A percentile compares a stretch with the other conserved stretches of the same genome.
phyloP scores from a whole-genome alignment of 1,140 invertebrate species.

The Cheumatopsyche charites region DNA sequence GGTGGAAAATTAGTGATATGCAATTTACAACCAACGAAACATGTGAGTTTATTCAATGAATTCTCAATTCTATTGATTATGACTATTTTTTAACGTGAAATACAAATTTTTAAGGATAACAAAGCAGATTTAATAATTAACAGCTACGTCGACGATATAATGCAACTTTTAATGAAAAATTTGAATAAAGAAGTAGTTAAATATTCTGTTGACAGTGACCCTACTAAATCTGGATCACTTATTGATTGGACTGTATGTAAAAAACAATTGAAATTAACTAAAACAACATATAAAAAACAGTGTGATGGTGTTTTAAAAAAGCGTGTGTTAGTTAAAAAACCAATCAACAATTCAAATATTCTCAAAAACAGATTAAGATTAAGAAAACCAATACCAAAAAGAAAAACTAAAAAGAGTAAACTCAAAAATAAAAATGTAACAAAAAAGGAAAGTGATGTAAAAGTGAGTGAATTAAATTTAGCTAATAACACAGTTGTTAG shows the following conservation, averaged over 20 bases:
- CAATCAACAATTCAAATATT: not conserved
- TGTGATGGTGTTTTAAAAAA: slow-evolving; percentile 45
- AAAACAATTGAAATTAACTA: slow-evolving; percentile 60
- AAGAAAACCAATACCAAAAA: not conserved
- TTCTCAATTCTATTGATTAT: not conserved
- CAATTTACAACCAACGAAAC: slow-evolving; percentile 96
- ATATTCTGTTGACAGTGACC: slow-evolving; percentile 72
- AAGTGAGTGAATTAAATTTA: no score
- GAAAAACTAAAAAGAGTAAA: not conserved
- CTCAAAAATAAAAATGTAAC: not conserved
- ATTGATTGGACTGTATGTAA: slow-evolving; percentile 71
- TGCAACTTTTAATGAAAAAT: slow-evolving; percentile 76
- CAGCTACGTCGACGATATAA: slow-evolving; percentile 86
- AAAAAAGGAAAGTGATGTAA: no score
- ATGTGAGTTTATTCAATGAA: slow-evolving; percentile 67
- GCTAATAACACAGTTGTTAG: no score
- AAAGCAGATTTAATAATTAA: slow-evolving; percentile 90
- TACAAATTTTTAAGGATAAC: slow-evolving; percentile 74
- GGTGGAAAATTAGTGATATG: slow-evolving; percentile 91
- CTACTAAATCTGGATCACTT: slow-evolving; percentile 63
- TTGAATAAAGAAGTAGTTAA: slow-evolving; percentile 73
- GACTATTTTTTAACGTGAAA: slow-evolving; percentile 27
- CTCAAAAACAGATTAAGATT: slow-evolving; percentile 5
- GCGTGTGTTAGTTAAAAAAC: slow-evolving; percentile 41
- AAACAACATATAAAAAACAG: slow-evolving; percentile 61